Evolutionary conservation across 30 jellyfish, hydroid and myxozoan species (phyloP), one percentile per base, ranked within the genome.

Genomic region (Calvadosia cruxmelitensis): DNA sequence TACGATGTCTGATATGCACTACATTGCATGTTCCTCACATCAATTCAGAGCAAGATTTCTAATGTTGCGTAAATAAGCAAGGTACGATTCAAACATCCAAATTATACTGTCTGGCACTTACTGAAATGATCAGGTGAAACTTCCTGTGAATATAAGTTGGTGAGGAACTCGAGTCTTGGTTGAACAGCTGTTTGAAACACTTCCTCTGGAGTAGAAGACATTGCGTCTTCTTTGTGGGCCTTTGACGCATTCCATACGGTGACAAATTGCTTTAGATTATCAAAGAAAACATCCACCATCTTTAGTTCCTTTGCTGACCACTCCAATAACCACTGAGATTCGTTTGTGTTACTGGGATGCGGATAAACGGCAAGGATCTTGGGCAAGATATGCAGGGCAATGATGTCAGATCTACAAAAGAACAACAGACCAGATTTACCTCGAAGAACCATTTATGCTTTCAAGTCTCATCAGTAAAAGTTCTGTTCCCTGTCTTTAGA

Each of bases 61-160:
- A n/a, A n/a, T n/a, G n/a, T n/a, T n/a, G n/a, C n/a, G n/a, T n/a
- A n/a, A n/a, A n/a, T n/a, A n/a, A n/a, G n/a, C n/a, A n/a, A n/a
- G n/a, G n/a, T n/a, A n/a, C n/a, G n/a, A n/a, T n/a, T n/a, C n/a
- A n/a, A n/a, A n/a, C n/a, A n/a, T n/a, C n/a, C n/a, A n/a, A n/a
- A n/a, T n/a, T n/a, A n/a, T n/a, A n/a, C n/a, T n/a, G n/a, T n/a
- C n/a, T n/a, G n/a, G n/a, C n/a, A 79, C 96, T 81, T 53, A 89
- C 98, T 77, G 76, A 81, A 89, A 74, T 89, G 98, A 57, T 89
- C 98, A 3, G 98, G 98, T 1, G 98, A 74, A 0, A 89, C 57
- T 16, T 89, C 98, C 48, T 70, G 71, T 1, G 98, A 89, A 75
- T 71, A 89, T 50, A 89, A 42, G 0, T 94, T 92, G 2, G 98